Conservation (phyloP, 2,888 invertebrate genomes). For the Endotricha flammealis region DNA sequence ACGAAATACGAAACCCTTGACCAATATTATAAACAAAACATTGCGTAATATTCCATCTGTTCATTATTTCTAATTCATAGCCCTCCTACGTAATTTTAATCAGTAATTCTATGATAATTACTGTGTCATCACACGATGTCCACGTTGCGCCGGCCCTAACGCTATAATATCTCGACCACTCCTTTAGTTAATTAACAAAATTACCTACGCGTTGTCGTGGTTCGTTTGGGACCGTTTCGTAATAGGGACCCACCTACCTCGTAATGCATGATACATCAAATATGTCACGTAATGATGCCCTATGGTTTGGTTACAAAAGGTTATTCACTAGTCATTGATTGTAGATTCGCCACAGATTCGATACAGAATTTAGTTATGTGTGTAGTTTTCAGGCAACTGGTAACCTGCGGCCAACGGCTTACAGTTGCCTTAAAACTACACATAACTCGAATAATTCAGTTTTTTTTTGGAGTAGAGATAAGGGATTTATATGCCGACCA, state of each 20-base stretch:
- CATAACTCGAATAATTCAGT: no score
- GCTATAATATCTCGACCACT: conserved; percentile 38
- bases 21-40: neutral
- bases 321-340: no score
- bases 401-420: no score
- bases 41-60: no score
- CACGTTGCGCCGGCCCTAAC: conserved; percentile 31
- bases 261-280: conserved; percentile 18
- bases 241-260: conserved; percentile 37
- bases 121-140: conserved; percentile 25
- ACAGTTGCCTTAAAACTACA: no score
- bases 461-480: no score
- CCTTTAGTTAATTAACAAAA: conserved; percentile 54
- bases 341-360: no score
- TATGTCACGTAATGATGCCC: neutral
- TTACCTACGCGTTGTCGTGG: conserved; percentile 34
- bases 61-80: conserved; percentile 2
- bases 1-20: no score
- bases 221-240: conserved; percentile 36
- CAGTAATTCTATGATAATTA: conserved; percentile 1
- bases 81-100: conserved; percentile 4
- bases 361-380: no score
- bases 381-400: no score
- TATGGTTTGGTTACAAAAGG: no score
- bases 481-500: no score